These are phyloP conservation scores for Crocuta crocuta DNA, from an alignment of 2,113 vertebrate species.

Conservation along the genomic window DNA sequence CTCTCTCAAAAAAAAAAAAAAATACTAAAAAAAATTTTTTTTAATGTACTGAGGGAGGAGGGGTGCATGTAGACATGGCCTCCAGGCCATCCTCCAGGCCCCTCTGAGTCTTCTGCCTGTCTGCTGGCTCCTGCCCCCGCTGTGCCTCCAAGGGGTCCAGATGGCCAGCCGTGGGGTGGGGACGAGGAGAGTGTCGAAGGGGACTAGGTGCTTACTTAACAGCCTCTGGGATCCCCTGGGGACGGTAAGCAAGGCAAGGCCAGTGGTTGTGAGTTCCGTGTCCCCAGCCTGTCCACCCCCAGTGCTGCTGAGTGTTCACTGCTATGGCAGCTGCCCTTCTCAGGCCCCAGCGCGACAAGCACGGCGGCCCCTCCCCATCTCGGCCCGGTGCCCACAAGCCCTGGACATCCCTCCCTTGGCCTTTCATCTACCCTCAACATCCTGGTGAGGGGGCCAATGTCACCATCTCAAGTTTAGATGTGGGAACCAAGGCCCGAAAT, in stretches of 20 bases:
- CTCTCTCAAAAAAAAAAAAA: too few species aligned
- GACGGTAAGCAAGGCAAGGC: neutral
- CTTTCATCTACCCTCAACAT: neutral
- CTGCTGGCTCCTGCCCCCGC: neutral
- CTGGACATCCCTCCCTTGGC: neutral
- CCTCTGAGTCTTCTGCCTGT: neutral
- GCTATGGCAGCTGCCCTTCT: neutral
- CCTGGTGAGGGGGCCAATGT: neutral
- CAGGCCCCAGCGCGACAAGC: neutral
- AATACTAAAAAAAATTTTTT: too few species aligned
- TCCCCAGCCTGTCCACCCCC: too few species aligned
- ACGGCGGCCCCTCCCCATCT: rapidly evolving
- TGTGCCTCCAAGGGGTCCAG: constrained; percentile 4
- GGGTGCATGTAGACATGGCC: neutral
- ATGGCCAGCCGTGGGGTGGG: neutral
- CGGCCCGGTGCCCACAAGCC: neutral
- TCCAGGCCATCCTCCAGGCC: neutral
- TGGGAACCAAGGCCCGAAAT: neutral
- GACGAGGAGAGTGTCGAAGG: neutral
- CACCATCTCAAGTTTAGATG: neutral
- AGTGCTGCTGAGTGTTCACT: neutral
- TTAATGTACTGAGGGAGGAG: neutral
- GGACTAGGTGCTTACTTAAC: constrained; percentile 63
- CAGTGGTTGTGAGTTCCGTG: neutral
- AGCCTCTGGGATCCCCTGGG: neutral